Evolutionary conservation across 2,888 invertebrate genomes (phyloP).

Genomic region (Maniola hyperantus): DNA sequence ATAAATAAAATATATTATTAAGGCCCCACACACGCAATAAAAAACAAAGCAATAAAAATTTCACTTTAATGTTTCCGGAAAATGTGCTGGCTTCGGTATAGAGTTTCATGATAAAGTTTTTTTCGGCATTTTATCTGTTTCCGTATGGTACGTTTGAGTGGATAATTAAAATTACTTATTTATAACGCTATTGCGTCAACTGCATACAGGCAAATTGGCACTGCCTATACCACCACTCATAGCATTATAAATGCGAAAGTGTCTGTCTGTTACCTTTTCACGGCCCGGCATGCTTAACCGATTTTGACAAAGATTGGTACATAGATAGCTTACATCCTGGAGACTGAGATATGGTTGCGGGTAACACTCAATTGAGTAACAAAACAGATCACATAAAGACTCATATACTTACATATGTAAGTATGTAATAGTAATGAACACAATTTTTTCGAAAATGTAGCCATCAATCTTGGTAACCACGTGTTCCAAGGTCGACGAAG

Average conservation of each 20-base stretch:
- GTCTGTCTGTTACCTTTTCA: too few relatives aligned
- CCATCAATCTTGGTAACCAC: neutral
- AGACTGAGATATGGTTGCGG: too few relatives aligned
- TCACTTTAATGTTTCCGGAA: conserved; percentile 4
- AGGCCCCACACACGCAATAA: conserved; percentile 5
- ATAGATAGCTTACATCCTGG: too few relatives aligned
- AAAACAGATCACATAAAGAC: too few relatives aligned
- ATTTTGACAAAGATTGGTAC: too few relatives aligned
- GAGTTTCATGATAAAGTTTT: conserved; percentile 12
- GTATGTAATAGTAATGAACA: too few relatives aligned
- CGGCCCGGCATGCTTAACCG: too few relatives aligned
- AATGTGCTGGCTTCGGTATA: neutral
- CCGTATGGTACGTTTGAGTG: neutral
- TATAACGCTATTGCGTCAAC: neutral
- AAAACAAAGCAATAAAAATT: conserved; percentile 11
- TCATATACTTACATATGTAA: too few relatives aligned
- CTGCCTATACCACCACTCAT: neutral
- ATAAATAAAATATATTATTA: neutral
- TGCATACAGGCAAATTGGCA: neutral
- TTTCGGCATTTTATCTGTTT: neutral
- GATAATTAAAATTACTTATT: conserved; percentile 11
- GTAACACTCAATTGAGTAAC: too few relatives aligned
- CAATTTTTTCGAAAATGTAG: too few relatives aligned
- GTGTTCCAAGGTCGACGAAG: neutral
- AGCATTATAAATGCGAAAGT: too few relatives aligned